Evolutionary conservation across 1,140 invertebrate species (phyloP).

Genomic region (Microplitis mediator): DNA sequence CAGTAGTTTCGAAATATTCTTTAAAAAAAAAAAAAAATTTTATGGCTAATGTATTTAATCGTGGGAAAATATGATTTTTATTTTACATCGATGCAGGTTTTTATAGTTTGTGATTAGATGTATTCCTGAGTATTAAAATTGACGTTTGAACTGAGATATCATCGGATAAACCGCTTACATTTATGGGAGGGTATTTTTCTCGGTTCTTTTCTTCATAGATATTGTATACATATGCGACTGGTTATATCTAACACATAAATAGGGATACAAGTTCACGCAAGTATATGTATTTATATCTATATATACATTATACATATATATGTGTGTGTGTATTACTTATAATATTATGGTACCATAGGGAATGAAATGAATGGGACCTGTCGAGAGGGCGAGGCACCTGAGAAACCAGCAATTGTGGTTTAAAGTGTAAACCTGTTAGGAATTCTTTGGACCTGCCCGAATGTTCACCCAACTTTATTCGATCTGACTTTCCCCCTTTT

Average conservation of each 20-base stretch:
- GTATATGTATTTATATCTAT: not conserved
- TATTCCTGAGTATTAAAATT: too few relatives aligned
- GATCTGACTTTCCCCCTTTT: slow-evolving; percentile 9
- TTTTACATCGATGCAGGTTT: too few relatives aligned
- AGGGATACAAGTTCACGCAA: not conserved
- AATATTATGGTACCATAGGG: slow-evolving; percentile 10
- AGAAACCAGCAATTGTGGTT: slow-evolving; percentile 8
- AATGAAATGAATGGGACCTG: slow-evolving; percentile 37
- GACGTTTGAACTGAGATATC: too few relatives aligned
- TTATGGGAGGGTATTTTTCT: too few relatives aligned
- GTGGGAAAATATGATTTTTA: too few relatives aligned
- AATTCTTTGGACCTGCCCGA: slow-evolving; percentile 12
- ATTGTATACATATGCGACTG: too few relatives aligned
- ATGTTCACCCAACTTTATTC: slow-evolving; percentile 9
- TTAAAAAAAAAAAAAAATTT: not conserved
- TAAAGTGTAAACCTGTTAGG: slow-evolving; percentile 19
- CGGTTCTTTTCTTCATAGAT: too few relatives aligned
- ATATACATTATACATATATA: not conserved
- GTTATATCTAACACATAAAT: too few relatives aligned
- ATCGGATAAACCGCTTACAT: too few relatives aligned
- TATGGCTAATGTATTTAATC: too few relatives aligned
- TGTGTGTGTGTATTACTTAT: slow-evolving; percentile 2
- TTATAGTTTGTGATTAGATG: too few relatives aligned
- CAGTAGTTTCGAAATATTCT: not conserved
- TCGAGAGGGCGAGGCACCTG: slow-evolving; percentile 31